Evolutionary conservation across 1,140 invertebrate genomes (phyloP), one percentile per base, ranked within the genome.

Genomic region (Conopomorpha cramerella): DNA sequence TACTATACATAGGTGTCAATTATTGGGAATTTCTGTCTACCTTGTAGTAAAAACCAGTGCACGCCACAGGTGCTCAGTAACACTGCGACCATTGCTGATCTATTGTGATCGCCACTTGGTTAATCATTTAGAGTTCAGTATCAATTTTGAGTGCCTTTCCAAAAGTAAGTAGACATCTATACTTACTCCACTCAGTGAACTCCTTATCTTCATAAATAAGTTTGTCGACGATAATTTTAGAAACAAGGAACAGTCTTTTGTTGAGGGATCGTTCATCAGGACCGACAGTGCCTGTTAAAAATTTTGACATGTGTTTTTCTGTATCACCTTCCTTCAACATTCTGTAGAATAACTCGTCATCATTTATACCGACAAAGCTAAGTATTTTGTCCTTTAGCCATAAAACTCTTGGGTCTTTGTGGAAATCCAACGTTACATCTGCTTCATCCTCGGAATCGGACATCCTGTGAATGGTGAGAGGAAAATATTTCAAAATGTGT

Each of bases 141-240:
- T n/a, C n/a, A n/a, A n/a, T n/a, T n/a, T n/a, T n/a, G n/a, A n/a
- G n/a, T n/a, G n/a, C n/a, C n/a, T n/a, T n/a, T n/a, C n/a, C 1
- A 4, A 25, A 18, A 11, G 16, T 19, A 12, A 30, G 12, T n/a
- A n/a, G n/a, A n/a, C n/a, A n/a, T n/a, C 30, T n/a, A 12, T 26
- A 59, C 70, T 63, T 55, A 76, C 71, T 57, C 71, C 71, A 76
- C 37, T 76, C 71, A 16, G 62, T 71, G 36, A 68, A 76, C 31
- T 76, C 71, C 30, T 67, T 76, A 30, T 76, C 71, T 40, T 71
- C 71, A 50, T 76, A 58, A 27, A 72, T 72, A 10, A 76, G 55
- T 16, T 76, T 72, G 18, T 76, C 67, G 0, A 72, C 64, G 34
- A 76, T 64, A 15, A 67, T 60, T 39, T 72, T 76, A 1, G 54